Percentiles rank a stretch among this genome's conserved stretches.
Evolutionary conservation across 2,113 vertebrate species (phyloP).

Genomic region (Atrichornis clamosus): DNA sequence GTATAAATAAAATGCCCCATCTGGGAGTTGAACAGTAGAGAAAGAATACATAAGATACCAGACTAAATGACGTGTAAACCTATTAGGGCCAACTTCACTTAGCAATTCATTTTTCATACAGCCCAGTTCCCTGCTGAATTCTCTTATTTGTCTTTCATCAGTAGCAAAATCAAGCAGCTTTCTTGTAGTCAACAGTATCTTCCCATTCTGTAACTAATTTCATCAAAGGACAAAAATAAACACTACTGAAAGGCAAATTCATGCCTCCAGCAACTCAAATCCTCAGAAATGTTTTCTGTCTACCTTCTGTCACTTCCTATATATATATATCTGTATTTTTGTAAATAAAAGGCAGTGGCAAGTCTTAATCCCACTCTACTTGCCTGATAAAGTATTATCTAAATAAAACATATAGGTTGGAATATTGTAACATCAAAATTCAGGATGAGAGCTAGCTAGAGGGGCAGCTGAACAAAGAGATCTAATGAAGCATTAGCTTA

Average conservation of each 20-base stretch:
- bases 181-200: conserved; percentile 61
- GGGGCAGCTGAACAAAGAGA: conserved; percentile 78
- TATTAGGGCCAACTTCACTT: conserved; percentile 56
- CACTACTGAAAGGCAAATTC: conserved; percentile 57
- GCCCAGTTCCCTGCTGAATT: conserved; percentile 47
- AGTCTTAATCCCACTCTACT: conserved; percentile 62
- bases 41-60: neutral
- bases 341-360: conserved; percentile 61
- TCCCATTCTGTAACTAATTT: conserved; percentile 69
- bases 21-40: conserved; percentile 13
- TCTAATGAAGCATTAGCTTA: conserved; percentile 80
- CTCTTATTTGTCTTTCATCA: conserved; percentile 70
- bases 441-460: conserved; percentile 77
- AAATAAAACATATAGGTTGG: conserved; percentile 55
- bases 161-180: conserved; percentile 61
- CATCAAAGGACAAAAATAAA: conserved; percentile 69
- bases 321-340: conserved; percentile 49
- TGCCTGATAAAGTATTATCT: conserved; percentile 59
- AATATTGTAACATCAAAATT: conserved; percentile 71
- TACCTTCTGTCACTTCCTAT: conserved; percentile 64
- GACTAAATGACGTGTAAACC: conserved; percentile 54
- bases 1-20: conserved; percentile 54
- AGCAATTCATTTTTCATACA: conserved; percentile 54
- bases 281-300: conserved; percentile 51
- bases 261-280: conserved; percentile 66